Base-by-base conservation (phyloP, 1,140 invertebrate species). In the Limonius californicus region DNA sequence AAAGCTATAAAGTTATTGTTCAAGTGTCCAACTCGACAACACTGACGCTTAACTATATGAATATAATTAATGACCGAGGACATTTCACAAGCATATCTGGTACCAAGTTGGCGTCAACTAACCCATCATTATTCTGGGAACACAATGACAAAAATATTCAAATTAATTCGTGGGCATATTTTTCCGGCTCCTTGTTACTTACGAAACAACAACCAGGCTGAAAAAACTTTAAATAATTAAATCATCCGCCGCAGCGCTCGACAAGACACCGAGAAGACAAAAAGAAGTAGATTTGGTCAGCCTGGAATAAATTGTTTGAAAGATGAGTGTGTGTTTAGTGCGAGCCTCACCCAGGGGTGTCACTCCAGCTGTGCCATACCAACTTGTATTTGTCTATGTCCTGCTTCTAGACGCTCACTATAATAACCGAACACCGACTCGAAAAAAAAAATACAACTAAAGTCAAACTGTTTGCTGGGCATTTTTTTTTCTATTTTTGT, bases 111-210 rank as follows among this genome's bases (percentile, higher is more conserved):
- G 23, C 23, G 23, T 39, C n/a, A n/a, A 2, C 35, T 11, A 1
- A 12, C 2, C n/a, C 7, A 39, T 39, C 8, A 39, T 39, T 39
- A 39, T 39, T 39, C 35, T 14, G 2, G n/a, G 35, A 39, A 39
- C n/a, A 39, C 35, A 39, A 39, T 39, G 35, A 39, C n/a, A 14
- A 14, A 9, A 39, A 9, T 12, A 14, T 14, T 39, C n/a, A 39
- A 39, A 39, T 39, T 39, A 39, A 39, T 39, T 39, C 35, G 35
- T 39, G 35, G 35, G 35, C 35, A 39, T 39, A 39, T 39, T 39
- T 14, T 12, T 12, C 35, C 11, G 8, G 35, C n/a, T 9, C 35
- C 35, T 27, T 39, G 35, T 39, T 39, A 39, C 35, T 39, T 39
- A 39, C 7, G 9, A 39, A 39, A 39, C 35, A 39, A 39, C 8